Conservation (phyloP, 2,113 vertebrate genomes). For the Lycaon pictus region DNA sequence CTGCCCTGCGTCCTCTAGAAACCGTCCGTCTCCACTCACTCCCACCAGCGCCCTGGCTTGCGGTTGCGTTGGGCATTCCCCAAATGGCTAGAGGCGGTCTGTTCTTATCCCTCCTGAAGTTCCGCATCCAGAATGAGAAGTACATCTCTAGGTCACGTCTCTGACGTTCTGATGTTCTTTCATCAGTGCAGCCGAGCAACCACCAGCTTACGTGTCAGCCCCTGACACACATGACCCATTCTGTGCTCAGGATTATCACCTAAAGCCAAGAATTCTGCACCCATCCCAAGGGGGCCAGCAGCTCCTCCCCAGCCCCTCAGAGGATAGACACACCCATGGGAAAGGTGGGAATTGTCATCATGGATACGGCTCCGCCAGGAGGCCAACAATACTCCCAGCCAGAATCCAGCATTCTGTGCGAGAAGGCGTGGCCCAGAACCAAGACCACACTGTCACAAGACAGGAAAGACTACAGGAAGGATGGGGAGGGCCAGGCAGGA, state of each 20-base stretch:
- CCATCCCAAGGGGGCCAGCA: accelerated
- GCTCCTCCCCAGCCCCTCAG: too few relatives aligned
- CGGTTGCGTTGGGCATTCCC: neutral
- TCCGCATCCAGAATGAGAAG: accelerated
- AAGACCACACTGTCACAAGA: neutral
- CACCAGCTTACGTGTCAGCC: accelerated
- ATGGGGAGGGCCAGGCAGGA: accelerated
- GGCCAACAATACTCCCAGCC: neutral
- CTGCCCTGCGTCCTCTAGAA: accelerated
- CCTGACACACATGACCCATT: accelerated
- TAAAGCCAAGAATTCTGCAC: neutral
- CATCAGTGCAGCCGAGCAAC: neutral
- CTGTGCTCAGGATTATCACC: accelerated
- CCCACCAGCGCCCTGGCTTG: accelerated
- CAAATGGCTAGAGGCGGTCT: neutral
- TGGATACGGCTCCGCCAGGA: accelerated
- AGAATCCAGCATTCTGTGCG: neutral
- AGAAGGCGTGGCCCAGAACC: neutral
- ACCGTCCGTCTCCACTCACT: neutral
- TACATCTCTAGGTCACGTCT: accelerated
- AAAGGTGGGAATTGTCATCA: accelerated
- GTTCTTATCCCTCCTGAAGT: too few relatives aligned
- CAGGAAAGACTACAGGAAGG: neutral
- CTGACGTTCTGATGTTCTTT: neutral
- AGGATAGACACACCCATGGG: neutral